Evolutionary conservation across 2,888 invertebrate genomes (phyloP), one percentile per base, ranked within the genome.

Genomic region (Uropetala carovei): DNA sequence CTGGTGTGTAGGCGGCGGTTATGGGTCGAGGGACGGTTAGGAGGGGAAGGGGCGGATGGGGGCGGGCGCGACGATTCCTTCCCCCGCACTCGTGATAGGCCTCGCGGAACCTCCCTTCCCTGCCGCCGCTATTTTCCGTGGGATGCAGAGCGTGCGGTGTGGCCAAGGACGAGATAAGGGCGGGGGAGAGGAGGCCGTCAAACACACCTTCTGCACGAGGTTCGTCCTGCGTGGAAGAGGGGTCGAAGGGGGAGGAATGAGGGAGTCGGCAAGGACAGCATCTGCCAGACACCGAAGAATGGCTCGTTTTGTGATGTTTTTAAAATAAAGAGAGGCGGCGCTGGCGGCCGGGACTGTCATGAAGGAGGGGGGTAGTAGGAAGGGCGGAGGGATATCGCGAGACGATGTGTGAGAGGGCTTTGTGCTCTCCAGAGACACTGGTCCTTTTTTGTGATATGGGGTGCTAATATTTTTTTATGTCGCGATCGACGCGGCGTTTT

Each of bases 111-210:
- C 75, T 43, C 5, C 82, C 13, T 43, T 43, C 30, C 30, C 0
- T 2, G 30, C 30, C 16, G 5, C 27, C 22, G 27, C n/a, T 59
- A 59, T 86, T 27, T 86, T 86, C 59, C 86, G 27, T 30, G 86
- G 56, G 86, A 60, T 86, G 27, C 86, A 86, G 86, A 86, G 86
- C 86, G 86, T 86, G 86, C 57, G 84, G 82, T 13, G 82, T 43
- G 82, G 60, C 86, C 86, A 86, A 86, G 86, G 86, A 86, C 86
- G 86, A 59, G 86, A 60, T 86, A 57, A 60, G 86, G 86, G 60
- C 27, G 85, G 18, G 81, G 30, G 82, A 16, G 82, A 14, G 82
- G 82, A 22, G 85, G 85, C 16, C 64, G 64, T 64, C 64, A 68
- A 68, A 75, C 75, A 27, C 75, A 75, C 75, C 75, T 75, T 75